Evolutionary conservation across 2,888 invertebrate species (phyloP).

Genomic region (Cephus runcator): DNA sequence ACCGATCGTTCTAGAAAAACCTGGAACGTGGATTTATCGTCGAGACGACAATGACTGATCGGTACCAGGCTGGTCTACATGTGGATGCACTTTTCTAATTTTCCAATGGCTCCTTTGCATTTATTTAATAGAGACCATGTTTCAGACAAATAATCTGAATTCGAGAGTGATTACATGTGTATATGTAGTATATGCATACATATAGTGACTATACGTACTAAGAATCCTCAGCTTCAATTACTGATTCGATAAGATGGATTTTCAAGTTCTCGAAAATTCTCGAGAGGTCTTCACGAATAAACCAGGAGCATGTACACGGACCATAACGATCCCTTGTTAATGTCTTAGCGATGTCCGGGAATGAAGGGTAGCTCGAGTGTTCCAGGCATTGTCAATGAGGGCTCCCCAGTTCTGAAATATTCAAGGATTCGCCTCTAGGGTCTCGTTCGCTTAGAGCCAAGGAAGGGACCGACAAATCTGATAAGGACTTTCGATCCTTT

Average conservation of each 20-base stretch:
- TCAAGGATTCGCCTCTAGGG: conserved; percentile 51
- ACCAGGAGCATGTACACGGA: conserved; percentile 38
- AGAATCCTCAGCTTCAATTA: neutral
- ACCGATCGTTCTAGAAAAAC: neutral
- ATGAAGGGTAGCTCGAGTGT: conserved; percentile 49
- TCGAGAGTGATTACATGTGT: neutral
- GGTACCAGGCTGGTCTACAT: neutral
- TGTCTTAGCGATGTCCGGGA: conserved; percentile 51
- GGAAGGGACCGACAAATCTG: conserved; percentile 62
- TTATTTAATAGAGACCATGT: neutral
- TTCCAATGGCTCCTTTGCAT: neutral
- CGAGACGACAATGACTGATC: neutral
- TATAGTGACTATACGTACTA: neutral
- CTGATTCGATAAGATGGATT: conserved; percentile 25
- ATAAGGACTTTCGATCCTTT: conserved; percentile 56
- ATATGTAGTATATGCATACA: neutral
- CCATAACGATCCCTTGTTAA: conserved; percentile 63
- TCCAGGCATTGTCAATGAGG: conserved; percentile 46
- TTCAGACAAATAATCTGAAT: neutral
- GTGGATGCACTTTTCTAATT: neutral
- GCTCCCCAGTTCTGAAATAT: conserved; percentile 60
- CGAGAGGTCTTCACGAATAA: conserved; percentile 39
- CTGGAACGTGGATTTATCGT: neutral
- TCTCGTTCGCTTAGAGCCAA: conserved; percentile 17
- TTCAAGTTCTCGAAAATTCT: conserved; percentile 40